Evolutionary conservation across 2,888 invertebrate species (phyloP).

Genomic region (Sisyra terminalis): DNA sequence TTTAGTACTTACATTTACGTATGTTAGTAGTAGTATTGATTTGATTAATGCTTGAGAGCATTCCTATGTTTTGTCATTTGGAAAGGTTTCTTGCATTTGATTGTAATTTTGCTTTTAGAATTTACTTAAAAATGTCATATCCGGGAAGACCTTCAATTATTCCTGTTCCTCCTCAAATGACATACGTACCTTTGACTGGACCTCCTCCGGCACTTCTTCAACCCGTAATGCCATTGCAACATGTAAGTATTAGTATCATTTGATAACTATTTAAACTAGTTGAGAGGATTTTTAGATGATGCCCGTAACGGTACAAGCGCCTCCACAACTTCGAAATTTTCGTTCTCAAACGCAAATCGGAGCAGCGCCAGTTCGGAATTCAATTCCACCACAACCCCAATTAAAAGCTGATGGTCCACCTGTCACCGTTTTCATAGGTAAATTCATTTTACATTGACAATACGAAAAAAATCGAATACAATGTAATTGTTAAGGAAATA

Average conservation of each 20-base stretch:
- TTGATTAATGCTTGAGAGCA: too few species aligned
- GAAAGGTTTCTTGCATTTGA: too few species aligned
- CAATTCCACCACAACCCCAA: constrained; percentile 15
- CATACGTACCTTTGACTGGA: constrained; percentile 37
- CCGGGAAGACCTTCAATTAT: constrained; percentile 72
- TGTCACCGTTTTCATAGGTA: constrained; percentile 93
- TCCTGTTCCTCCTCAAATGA: constrained; percentile 46
- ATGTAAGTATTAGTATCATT: constrained; percentile 35
- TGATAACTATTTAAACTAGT: neutral
- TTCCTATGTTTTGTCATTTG: too few species aligned
- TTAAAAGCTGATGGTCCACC: constrained; percentile 55
- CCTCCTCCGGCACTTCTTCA: constrained; percentile 57
- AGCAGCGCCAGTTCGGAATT: constrained; percentile 13
- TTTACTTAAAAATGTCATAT: constrained; percentile 55
- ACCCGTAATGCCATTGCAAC: constrained; percentile 53
- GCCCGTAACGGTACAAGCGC: constrained; percentile 29
- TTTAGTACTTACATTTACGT: too few species aligned
- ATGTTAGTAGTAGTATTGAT: too few species aligned
- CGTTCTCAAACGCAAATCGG: constrained; percentile 19
- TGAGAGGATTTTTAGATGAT: constrained; percentile 30
- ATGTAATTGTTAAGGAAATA: constrained; percentile 42
- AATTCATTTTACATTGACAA: constrained; percentile 12
- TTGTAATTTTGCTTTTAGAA: too few species aligned
- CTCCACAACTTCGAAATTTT: constrained; percentile 26
- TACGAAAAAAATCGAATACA: neutral